A percentile compares a stretch with the other conserved stretches of the same genome.
Evolutionary conservation across 2,797 vertebrate species (phyloP).

Genomic region (Dallia pectoralis): DNA sequence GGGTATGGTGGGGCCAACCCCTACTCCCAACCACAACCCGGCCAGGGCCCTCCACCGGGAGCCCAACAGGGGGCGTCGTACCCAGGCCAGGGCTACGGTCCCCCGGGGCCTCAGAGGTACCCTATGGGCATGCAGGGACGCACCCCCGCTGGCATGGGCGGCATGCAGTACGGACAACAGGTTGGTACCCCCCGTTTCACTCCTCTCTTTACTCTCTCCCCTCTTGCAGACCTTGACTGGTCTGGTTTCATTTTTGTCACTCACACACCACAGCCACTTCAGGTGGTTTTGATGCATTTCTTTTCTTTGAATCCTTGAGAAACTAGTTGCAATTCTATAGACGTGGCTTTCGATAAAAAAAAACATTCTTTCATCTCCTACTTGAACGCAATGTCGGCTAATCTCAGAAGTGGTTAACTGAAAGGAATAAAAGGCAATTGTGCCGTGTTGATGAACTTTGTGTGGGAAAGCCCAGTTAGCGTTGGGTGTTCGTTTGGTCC

Average conservation of each 20-base stretch:
- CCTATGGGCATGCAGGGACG: conserved; percentile 83
- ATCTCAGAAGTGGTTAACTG: conserved; percentile 50
- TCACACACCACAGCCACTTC: conserved; percentile 52
- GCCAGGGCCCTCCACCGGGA: conserved; percentile 43
- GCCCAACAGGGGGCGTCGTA: conserved; percentile 66
- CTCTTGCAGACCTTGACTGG: conserved; percentile 25
- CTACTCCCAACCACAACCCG: conserved; percentile 26
- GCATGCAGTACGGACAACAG: conserved; percentile 94
- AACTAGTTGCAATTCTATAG: conserved; percentile 32
- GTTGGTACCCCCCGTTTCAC: conserved; percentile 64
- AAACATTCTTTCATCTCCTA: background rate
- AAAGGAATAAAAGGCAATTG: conserved; percentile 58
- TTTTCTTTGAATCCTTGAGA: conserved; percentile 41
- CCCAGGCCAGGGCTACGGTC: conserved; percentile 64
- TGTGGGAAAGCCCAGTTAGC: conserved; percentile 53
- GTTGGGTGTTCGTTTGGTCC: conserved; percentile 43
- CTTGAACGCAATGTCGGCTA: conserved; percentile 58
- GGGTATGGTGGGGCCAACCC: conserved; percentile 72
- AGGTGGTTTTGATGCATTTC: conserved; percentile 48
- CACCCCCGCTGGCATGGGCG: conserved; percentile 82
- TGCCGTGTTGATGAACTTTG: conserved; percentile 45
- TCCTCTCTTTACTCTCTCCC: background rate
- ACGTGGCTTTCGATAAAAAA: background rate
- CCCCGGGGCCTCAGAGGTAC: conserved; percentile 74
- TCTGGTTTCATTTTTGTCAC: conserved; percentile 38